Evolutionary conservation across 2,113 vertebrate species (phyloP).

Genomic region (Pteronura brasiliensis): DNA sequence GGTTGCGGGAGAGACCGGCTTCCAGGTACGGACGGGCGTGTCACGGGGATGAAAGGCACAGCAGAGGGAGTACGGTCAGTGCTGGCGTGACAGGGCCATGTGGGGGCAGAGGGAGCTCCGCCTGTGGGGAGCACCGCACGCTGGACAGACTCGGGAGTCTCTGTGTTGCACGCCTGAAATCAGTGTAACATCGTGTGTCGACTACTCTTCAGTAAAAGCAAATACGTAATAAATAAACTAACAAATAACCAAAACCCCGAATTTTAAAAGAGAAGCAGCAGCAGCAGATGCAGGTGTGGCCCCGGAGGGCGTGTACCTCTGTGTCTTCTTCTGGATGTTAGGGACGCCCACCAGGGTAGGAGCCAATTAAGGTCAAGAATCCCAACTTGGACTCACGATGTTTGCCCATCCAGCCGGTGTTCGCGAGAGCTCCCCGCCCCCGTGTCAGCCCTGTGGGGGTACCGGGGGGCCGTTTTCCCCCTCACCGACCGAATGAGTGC

Average conservation of each 20-base stretch:
- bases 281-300: neutral
- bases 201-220: neutral
- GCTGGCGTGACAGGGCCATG: too few species aligned
- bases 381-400: accelerated
- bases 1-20: too few species aligned
- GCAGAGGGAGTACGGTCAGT: too few species aligned
- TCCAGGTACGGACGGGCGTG: too few species aligned
- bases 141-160: accelerated
- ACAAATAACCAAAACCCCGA: neutral
- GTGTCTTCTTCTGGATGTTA: neutral
- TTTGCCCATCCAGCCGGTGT: accelerated
- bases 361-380: too few species aligned
- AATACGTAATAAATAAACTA: neutral
- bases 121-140: accelerated
- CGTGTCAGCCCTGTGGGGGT: accelerated
- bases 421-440: accelerated
- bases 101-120: neutral
- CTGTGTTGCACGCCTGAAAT: neutral
- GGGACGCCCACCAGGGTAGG: accelerated
- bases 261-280: neutral
- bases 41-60: too few species aligned
- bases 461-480: accelerated
- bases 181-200: too few species aligned
- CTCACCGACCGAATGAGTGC: accelerated
- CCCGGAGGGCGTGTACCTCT: neutral